These are phyloP conservation scores for Bathynomus jamesi DNA, from an alignment of 1,140 invertebrate genomes.

Conservation along the genomic window DNA sequence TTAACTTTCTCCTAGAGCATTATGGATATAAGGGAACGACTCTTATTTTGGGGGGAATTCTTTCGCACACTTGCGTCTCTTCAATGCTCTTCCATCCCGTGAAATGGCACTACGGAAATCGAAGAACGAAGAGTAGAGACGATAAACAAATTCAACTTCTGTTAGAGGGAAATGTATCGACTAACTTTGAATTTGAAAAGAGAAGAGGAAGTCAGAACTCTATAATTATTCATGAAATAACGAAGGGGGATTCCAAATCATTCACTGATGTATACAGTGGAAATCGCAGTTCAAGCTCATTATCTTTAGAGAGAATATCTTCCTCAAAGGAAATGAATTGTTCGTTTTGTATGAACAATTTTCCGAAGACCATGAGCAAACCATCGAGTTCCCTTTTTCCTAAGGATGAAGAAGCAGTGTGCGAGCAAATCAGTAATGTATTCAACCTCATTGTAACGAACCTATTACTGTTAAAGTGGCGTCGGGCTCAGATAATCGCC, in stretches of 20 bases:
- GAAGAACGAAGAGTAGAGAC: slow-evolving; percentile 1
- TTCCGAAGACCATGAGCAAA: no score
- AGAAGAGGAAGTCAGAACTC: neutral
- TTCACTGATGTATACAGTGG: no score
- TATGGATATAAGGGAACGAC: slow-evolving; percentile 7
- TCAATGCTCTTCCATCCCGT: slow-evolving; percentile 13
- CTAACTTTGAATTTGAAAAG: neutral
- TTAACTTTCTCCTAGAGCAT: neutral
- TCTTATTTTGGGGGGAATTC: slow-evolving; percentile 51
- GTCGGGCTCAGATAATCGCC: neutral
- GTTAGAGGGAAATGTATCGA: neutral
- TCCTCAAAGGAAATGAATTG: no score
- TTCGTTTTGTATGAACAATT: no score
- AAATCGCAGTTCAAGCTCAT: no score
- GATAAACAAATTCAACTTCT: neutral
- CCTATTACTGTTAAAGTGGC: neutral
- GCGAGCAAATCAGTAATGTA: neutral
- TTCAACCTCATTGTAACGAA: neutral
- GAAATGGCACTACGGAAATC: no score
- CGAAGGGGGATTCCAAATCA: no score
- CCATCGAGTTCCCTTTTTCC: no score
- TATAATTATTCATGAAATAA: no score
- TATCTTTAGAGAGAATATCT: no score
- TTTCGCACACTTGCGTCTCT: slow-evolving; percentile 59
- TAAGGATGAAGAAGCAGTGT: neutral